Conservation (phyloP, 2,888 invertebrate species). For the Drosophila leonis region DNA sequence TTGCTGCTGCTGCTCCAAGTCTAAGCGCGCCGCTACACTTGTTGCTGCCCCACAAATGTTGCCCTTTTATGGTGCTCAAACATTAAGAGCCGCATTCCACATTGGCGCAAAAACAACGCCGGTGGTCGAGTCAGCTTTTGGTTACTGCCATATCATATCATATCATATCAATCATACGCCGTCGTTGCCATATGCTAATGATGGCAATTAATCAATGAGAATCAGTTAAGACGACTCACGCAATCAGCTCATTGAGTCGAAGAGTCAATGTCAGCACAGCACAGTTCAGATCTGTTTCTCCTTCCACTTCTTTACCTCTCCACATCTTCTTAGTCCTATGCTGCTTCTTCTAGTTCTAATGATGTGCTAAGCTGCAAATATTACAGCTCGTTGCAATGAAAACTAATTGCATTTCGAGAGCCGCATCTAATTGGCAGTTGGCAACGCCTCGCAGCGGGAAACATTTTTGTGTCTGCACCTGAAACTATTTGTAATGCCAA, state of each 20-base stretch:
- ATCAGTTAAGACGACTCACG: constrained; percentile 73
- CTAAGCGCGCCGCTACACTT: constrained; percentile 57
- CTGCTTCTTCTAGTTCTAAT: constrained; percentile 52
- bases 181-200: constrained; percentile 75
- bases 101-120: constrained; percentile 7
- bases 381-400: background rate
- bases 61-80: constrained; percentile 55
- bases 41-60: constrained; percentile 31
- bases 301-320: too few relatives aligned
- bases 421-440: constrained; percentile 61
- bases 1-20: constrained; percentile 1
- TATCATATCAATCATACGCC: constrained; percentile 72
- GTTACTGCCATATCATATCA: constrained; percentile 6
- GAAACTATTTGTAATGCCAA: constrained; percentile 17
- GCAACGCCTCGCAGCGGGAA: constrained; percentile 18
- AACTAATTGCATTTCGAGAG: constrained; percentile 65
- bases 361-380: constrained; percentile 71
- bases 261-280: constrained; percentile 8
- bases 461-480: constrained; percentile 13
- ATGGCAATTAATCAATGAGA: constrained; percentile 79
- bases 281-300: background rate
- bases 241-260: constrained; percentile 69
- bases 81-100: constrained; percentile 62
- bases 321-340: constrained; percentile 33
- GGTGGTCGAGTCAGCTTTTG: constrained; percentile 50